Conservation (phyloP, 2,888 invertebrate genomes). For the Tiliacea aurago region DNA sequence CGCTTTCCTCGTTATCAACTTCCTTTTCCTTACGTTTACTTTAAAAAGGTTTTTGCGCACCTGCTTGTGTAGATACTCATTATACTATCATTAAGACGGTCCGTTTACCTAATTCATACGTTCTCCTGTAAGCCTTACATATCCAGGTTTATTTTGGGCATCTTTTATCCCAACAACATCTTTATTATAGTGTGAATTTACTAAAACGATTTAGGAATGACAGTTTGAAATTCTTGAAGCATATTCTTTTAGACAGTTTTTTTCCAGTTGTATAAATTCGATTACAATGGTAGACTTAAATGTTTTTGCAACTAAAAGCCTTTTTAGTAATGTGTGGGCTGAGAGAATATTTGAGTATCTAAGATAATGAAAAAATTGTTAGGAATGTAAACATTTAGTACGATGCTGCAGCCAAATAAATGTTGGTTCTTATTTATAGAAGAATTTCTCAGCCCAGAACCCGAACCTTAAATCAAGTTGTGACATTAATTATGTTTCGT, state of each 20-base stretch:
- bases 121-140: constrained; percentile 13
- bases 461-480: constrained; percentile 4
- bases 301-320: constrained; percentile 25
- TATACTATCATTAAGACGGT: constrained; percentile 21
- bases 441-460: background rate
- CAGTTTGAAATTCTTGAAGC: constrained; percentile 29
- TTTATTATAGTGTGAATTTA: constrained; percentile 41
- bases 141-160: constrained; percentile 21
- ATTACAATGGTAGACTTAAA: constrained; percentile 18
- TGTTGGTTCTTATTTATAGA: background rate
- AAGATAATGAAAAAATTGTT: background rate
- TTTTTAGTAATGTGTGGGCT: constrained; percentile 9
- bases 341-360: constrained; percentile 7
- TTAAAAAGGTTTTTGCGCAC: constrained; percentile 21
- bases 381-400: background rate
- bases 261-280: constrained; percentile 19
- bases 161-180: constrained; percentile 12
- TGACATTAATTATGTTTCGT: constrained; percentile 23
- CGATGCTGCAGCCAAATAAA: background rate
- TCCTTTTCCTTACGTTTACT: constrained; percentile 17
- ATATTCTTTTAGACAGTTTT: constrained; percentile 25
- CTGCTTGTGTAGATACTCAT: constrained; percentile 15
- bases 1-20: constrained; percentile 4
- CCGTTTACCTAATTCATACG: constrained; percentile 19
- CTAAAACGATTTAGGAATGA: constrained; percentile 43